Conservation (phyloP, 2,888 invertebrate genomes). For the Lasioglossum zephyrum region DNA sequence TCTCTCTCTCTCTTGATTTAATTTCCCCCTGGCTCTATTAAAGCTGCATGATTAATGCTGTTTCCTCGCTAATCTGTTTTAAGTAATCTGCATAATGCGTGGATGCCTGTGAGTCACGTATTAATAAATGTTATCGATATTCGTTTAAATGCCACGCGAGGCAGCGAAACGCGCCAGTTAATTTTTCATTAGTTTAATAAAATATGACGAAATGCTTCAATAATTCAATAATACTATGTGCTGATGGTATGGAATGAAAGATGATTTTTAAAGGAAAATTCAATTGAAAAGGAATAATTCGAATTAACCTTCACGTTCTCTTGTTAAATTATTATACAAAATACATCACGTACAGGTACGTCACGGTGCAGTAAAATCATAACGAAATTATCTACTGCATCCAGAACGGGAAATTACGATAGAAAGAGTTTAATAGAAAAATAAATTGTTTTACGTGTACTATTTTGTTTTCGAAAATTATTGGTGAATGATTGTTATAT, state of each 20-base stretch:
- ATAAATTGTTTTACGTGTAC: neutral
- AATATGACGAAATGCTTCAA: neutral
- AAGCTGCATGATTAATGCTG: neutral
- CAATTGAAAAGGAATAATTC: neutral
- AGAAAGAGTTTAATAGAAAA: neutral
- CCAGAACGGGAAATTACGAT: no score
- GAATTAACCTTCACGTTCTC: neutral
- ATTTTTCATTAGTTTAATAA: neutral
- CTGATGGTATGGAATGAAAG: no score
- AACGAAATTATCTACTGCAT: neutral
- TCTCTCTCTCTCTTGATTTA: neutral
- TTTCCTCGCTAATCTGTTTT: neutral
- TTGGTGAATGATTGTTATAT: neutral
- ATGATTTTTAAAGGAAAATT: neutral
- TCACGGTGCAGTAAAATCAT: neutral
- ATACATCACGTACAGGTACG: no score
- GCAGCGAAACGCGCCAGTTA: neutral
- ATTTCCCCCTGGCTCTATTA: neutral
- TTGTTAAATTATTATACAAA: neutral
- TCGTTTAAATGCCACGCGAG: neutral
- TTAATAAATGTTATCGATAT: slow-evolving; percentile 3
- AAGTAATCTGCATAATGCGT: neutral
- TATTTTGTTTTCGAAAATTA: neutral
- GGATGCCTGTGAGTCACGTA: neutral
- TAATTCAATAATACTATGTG: neutral